phyloP scores from a whole-genome alignment of 1,140 invertebrate species.

The Hylyphantes graminicola region DNA sequence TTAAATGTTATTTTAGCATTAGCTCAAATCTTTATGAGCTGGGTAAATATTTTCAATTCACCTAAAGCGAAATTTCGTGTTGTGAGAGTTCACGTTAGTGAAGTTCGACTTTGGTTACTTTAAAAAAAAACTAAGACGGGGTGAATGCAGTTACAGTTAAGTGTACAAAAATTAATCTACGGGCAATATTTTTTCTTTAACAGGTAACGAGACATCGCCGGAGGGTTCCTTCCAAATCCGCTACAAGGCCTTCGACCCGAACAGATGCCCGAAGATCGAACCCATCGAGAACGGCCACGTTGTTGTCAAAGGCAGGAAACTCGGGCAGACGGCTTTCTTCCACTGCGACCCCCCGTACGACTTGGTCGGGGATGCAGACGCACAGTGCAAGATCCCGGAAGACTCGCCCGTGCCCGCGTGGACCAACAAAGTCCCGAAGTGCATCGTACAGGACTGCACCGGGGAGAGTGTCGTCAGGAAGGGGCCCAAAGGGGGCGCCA shows the following conservation, averaged over 20 bases:
- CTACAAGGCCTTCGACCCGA: conserved; percentile 61
- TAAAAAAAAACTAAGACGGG: background rate
- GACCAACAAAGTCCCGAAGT: conserved; percentile 50
- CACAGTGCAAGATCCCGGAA: conserved; percentile 35
- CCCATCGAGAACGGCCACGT: conserved; percentile 53
- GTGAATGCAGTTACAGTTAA: too few relatives aligned
- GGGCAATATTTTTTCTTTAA: background rate
- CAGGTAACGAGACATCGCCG: too few relatives aligned
- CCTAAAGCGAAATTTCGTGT: too few relatives aligned
- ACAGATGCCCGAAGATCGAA: conserved; percentile 45
- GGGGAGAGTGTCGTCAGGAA: conserved; percentile 13
- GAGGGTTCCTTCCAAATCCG: conserved; percentile 54
- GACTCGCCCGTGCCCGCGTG: conserved; percentile 56
- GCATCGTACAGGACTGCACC: conserved; percentile 49
- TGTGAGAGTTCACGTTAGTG: too few relatives aligned
- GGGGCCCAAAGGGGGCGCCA: conserved; percentile 31
- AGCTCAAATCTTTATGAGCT: too few relatives aligned
- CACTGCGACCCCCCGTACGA: conserved; percentile 60
- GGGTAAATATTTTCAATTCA: too few relatives aligned
- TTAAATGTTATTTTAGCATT: too few relatives aligned
- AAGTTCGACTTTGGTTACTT: too few relatives aligned
- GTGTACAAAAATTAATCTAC: too few relatives aligned
- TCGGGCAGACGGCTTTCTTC: conserved; percentile 47
- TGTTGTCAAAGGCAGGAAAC: conserved; percentile 45
- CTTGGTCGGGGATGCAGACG: conserved; percentile 46